Conservation (phyloP, 2,888 invertebrate genomes). For the Crematogaster levior region DNA sequence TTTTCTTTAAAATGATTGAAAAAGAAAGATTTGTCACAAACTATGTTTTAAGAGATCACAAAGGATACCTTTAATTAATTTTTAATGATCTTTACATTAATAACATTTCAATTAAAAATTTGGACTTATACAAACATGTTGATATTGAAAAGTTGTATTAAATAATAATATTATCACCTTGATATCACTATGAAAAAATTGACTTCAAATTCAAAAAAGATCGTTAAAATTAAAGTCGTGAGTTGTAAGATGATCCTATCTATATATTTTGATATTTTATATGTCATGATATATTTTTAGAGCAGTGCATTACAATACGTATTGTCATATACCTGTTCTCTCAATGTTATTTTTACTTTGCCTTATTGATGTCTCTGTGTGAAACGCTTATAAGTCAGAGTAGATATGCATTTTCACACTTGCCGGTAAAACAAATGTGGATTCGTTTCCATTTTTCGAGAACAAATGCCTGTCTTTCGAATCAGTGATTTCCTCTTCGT, state of each 20-base stretch:
- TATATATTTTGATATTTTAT: slow-evolving; percentile 12
- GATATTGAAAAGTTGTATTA: not conserved
- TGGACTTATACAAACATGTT: not conserved
- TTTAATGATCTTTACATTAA: not conserved
- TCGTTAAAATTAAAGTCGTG: not conserved
- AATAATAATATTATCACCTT: not conserved
- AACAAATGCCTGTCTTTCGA: slow-evolving; percentile 27
- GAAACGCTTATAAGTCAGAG: slow-evolving; percentile 49
- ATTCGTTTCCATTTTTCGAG: slow-evolving; percentile 22
- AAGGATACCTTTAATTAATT: not conserved
- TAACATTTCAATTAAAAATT: not conserved
- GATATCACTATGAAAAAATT: not conserved
- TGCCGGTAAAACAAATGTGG: not conserved
- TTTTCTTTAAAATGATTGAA: not conserved
- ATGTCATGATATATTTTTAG: slow-evolving; percentile 14
- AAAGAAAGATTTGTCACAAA: not conserved
- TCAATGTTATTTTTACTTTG: slow-evolving; percentile 69
- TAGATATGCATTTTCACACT: slow-evolving; percentile 35
- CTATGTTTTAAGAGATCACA: not conserved
- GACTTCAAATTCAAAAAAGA: not conserved
- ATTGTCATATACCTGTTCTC: slow-evolving; percentile 24
- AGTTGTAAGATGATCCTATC: not conserved
- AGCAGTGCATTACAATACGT: not conserved
- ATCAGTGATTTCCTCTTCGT: not conserved
- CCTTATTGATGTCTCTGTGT: slow-evolving; percentile 41